Evolutionary conservation across 1,140 invertebrate genomes (phyloP), one percentile per base, ranked within the genome.

Genomic region (Macrosteles quadrilineatus): DNA sequence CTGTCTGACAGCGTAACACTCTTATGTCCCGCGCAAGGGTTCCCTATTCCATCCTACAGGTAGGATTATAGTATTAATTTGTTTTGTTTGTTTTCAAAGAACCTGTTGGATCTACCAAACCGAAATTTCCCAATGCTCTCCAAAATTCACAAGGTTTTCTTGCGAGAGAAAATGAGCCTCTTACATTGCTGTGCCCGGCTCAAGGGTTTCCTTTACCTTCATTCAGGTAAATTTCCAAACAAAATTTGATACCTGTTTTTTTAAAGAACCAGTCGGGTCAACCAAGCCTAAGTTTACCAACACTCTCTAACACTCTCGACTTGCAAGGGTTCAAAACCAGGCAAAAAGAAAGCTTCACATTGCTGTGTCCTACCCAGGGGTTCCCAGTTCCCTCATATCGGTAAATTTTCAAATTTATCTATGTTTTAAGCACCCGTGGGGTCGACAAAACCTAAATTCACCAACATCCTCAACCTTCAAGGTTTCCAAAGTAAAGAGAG

Each of bases 71-170:
- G 47, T 6, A n/a, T n/a, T 19, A 23, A 62, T 27, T 21, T 19
- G 63, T 40, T 55, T 9, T 50, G 6, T 50, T 50, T 50, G 6
- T 50, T 4, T 50, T 50, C 66, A 25, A 81, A 93, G 91, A 93
- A 75, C 91, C 91, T 25, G 85, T 93, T 73, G 88, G 88, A 78
- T 87, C 87, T 77, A 88, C 88, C 55, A 83, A 84, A 74, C 89
- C 89, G 70, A 77, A 75, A 62, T 78, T 80, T 27, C 71, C 76
- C 21, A 75, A 87, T 72, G 31, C 40, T 31, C 40, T 36, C n/a
- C 31, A 65, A 40, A 65, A 36, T 40, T 21, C 40, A 4, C 31
- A 30, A 14, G 31, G 70, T 32, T 75, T 76, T 67, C 73, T 73
- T 31, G 63, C 67, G 43, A 40, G 87, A 76, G 85, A 84, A 68